Evolutionary conservation across 1,140 invertebrate species (phyloP).

Genomic region (Drosophila jambulina): DNA sequence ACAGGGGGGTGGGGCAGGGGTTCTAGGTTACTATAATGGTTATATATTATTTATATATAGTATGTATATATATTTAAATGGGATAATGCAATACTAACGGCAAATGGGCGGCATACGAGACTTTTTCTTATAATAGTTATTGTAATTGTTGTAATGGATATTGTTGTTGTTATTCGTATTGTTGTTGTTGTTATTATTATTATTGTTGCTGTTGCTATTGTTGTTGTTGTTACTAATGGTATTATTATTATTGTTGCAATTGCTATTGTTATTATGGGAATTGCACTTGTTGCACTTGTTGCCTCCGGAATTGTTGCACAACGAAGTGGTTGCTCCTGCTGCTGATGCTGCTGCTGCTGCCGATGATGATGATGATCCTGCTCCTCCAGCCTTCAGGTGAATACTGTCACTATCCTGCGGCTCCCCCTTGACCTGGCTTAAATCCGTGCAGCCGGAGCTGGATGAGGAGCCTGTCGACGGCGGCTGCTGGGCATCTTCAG

Average conservation of each 20-base stretch:
- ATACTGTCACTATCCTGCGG: slow-evolving; percentile 37
- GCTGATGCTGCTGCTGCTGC: slow-evolving; percentile 17
- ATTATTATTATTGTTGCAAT: slow-evolving; percentile 48
- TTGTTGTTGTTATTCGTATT: slow-evolving; percentile 77
- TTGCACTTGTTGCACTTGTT: slow-evolving; percentile 83
- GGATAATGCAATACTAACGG: slow-evolving; percentile 79
- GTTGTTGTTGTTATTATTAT: slow-evolving; percentile 62
- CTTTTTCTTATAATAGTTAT: slow-evolving; percentile 85
- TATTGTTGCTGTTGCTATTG: slow-evolving; percentile 47
- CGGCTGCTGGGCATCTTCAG: neutral
- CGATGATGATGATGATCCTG: slow-evolving; percentile 16
- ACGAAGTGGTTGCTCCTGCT: slow-evolving; percentile 29
- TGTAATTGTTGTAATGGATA: slow-evolving; percentile 83
- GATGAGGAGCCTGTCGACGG: neutral
- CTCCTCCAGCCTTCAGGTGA: slow-evolving; percentile 15
- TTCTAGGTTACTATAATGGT: neutral
- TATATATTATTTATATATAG: slow-evolving; percentile 38
- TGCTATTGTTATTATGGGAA: slow-evolving; percentile 51
- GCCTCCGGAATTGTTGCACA: slow-evolving; percentile 47
- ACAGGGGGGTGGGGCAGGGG: neutral
- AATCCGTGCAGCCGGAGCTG: neutral
- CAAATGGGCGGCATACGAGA: slow-evolving; percentile 84
- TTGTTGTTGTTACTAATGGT: slow-evolving; percentile 58
- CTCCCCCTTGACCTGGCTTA: slow-evolving; percentile 17
- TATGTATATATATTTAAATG: slow-evolving; percentile 26